phyloP scores from a whole-genome alignment of 2,113 vertebrate species.

The Strix aluco region DNA sequence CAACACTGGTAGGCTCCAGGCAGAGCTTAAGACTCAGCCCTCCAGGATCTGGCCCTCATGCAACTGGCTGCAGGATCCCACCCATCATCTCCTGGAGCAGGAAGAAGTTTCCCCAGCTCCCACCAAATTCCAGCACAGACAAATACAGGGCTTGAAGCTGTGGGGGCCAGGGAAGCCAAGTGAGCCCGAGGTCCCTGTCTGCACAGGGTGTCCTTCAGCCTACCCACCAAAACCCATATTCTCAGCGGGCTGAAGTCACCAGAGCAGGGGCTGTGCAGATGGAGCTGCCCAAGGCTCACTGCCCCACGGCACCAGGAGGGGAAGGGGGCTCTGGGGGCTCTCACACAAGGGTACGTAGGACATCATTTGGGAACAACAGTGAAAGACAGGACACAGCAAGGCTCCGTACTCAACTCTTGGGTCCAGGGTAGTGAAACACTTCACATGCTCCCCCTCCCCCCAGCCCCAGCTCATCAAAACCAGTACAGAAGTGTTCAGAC shows the following conservation, averaged over 20 bases:
- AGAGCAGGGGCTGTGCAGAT: background rate
- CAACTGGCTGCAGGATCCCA: background rate
- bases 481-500: background rate
- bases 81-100: background rate
- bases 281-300: background rate
- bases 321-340: background rate
- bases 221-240: background rate
- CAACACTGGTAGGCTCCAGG: background rate
- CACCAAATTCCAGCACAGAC: background rate
- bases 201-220: background rate
- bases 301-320: accelerated
- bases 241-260: accelerated
- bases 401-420: background rate
- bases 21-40: background rate
- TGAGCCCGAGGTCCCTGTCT: background rate
- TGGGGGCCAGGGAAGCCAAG: background rate
- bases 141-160: background rate
- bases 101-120: background rate
- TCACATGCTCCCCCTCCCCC: background rate
- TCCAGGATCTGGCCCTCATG: background rate
- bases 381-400: background rate
- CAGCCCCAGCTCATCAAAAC: background rate
- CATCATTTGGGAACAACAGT: background rate
- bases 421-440: background rate
- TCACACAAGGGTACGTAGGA: background rate